A percentile compares a stretch with the other conserved stretches of the same genome.
Evolutionary conservation across 2,888 invertebrate genomes (phyloP).

Genomic region (Arrhopalites spinosus): DNA sequence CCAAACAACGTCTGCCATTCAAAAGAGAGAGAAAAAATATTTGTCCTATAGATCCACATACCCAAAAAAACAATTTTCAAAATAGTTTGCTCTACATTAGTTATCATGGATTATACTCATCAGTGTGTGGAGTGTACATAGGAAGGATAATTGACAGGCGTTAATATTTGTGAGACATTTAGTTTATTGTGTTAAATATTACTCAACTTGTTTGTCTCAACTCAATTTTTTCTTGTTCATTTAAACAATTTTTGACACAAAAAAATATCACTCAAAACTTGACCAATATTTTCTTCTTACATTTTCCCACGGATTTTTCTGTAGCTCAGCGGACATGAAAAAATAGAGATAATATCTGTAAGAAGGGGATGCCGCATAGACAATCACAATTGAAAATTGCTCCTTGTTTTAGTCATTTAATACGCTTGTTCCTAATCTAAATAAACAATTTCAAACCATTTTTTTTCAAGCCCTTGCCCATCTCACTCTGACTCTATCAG

Average conservation of each 20-base stretch:
- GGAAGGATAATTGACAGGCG: neutral
- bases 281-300: no score
- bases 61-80: no score
- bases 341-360: no score
- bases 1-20: no score
- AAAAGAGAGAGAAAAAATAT: no score
- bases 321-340: no score
- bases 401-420: conserved; percentile 1
- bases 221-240: neutral
- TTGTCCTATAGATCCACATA: no score
- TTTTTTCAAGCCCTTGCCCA: neutral
- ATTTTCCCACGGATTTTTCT: conserved; percentile 24
- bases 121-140: no score
- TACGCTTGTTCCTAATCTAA: neutral
- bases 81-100: no score
- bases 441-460: neutral
- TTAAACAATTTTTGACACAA: neutral
- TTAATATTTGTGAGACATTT: neutral
- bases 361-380: no score
- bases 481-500: no score
- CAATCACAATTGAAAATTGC: neutral
- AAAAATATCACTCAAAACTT: neutral
- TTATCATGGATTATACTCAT: no score
- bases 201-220: neutral
- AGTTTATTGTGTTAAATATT: neutral